phyloP scores from a whole-genome alignment of 2,113 vertebrate genomes.

The human (Homo sapiens) region GRCh38 chr7:72454001-72454500 shows the following conservation, averaged over 20 bases:
- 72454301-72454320: background rate
- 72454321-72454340: background rate
- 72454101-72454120: background rate
- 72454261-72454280: background rate
- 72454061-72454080: background rate
- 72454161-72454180: background rate
- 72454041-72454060: background rate
- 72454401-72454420: fast-evolving
- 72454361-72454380: background rate
- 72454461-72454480: background rate
- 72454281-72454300: background rate
- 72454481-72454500: background rate
- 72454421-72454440: background rate
- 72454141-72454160: background rate
- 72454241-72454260: background rate
- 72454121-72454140: background rate
- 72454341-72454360: background rate
- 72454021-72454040: background rate
- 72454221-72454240: background rate
- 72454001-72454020: background rate
- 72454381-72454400: background rate
- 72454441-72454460: background rate
- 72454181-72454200: background rate
- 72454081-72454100: background rate
- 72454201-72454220: background rate